Base-by-base conservation (phyloP, 2,113 vertebrate species). In the Spermophilus dauricus region DNA sequence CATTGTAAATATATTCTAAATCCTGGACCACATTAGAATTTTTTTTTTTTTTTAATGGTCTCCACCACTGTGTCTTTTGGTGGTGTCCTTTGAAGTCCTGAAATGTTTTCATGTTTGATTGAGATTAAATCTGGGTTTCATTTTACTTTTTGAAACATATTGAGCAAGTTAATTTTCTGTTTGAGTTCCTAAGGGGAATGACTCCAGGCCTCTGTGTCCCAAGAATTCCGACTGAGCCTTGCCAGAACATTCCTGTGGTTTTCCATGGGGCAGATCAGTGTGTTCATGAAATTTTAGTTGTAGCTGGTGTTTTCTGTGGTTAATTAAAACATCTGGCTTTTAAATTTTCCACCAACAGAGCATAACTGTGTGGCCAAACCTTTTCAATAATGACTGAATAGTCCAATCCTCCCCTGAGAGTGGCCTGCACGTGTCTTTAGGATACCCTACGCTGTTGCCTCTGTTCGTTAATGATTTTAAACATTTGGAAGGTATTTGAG, bases 321-420 rank as follows among this genome's bases (percentile, higher is more conserved):
- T 98, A 98, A 97, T 97, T 94, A 97, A 96, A 97, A 97, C 96
- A 98, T 94, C 86, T 98, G 95, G 17, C 83, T 97, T 98, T 96
- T 37, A 86, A 53, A 72, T 94, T 97, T 97, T 95, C 73, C 39
- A 42, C 73, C 81, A 95, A 94, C 61, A 96, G 81, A 95, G 72
- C 69, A 83, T 16, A 51, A 39, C 76, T 2, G 0, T 77, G 76
- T 73, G 11, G 69, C 32, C 94, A 37, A 3, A 32, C 89, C 89
- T 97, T 75, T 78, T 93, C 51, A 94, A 32, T 77, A 86, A 72
- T 80, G 32, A 93, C 51, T 86, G 58, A 82, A 10, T 81, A 9
- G 37, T 37, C 22, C 58, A 78, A 0, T 30, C 70, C 42, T 96
- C 89, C 77, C 67, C 26, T 78, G 45, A 10, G 67, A 95, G 22